These are phyloP conservation scores for Epizoanthus rinbou DNA, from an alignment of 92 coral and sea anemone species.

Conservation along the genomic window DNA sequence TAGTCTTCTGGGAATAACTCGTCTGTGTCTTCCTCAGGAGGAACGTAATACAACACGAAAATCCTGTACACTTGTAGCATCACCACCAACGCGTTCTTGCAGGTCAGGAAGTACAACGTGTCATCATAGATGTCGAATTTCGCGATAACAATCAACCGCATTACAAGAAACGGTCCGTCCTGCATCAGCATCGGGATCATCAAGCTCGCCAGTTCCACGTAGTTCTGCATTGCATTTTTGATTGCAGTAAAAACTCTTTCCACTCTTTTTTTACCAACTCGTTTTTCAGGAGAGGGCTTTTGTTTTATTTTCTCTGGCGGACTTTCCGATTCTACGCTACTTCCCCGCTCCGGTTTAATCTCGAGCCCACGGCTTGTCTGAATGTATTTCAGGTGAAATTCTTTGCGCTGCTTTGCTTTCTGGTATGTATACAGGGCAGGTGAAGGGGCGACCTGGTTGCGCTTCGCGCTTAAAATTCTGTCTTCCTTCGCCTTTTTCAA, in stretches of 20 bases:
- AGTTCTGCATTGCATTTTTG: conserved; percentile 56
- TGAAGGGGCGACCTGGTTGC: conserved; percentile 79
- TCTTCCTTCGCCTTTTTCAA: conserved; percentile 66
- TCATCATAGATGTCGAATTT: conserved; percentile 84
- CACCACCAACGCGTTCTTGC: conserved; percentile 89
- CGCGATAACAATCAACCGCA: conserved; percentile 85
- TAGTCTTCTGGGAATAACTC: conserved; percentile 74
- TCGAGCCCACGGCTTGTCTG: conserved; percentile 81
- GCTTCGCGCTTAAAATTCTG: conserved; percentile 57
- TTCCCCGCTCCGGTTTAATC: conserved; percentile 60
- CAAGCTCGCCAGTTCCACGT: conserved; percentile 73
- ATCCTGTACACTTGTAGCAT: conserved; percentile 94
- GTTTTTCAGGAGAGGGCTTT: not conserved
- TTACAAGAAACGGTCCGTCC: conserved; percentile 85
- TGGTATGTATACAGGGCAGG: conserved; percentile 84
- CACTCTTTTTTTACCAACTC: not conserved
- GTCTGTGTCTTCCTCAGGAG: conserved; percentile 85
- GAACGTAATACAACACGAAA: conserved; percentile 89
- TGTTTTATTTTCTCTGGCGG: conserved; percentile 1
- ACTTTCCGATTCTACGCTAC: conserved; percentile 45
- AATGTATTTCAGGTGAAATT: conserved; percentile 63
- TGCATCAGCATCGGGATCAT: conserved; percentile 91
- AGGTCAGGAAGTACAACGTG: conserved; percentile 87
- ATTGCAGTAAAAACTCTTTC: conserved; percentile 36
- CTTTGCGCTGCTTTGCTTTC: conserved; percentile 50